Percentiles rank a stretch among this genome's conserved stretches.
These are phyloP conservation scores for Otocyon megalotis DNA, from an alignment of 2,113 vertebrate genomes.

Conservation along the genomic window DNA sequence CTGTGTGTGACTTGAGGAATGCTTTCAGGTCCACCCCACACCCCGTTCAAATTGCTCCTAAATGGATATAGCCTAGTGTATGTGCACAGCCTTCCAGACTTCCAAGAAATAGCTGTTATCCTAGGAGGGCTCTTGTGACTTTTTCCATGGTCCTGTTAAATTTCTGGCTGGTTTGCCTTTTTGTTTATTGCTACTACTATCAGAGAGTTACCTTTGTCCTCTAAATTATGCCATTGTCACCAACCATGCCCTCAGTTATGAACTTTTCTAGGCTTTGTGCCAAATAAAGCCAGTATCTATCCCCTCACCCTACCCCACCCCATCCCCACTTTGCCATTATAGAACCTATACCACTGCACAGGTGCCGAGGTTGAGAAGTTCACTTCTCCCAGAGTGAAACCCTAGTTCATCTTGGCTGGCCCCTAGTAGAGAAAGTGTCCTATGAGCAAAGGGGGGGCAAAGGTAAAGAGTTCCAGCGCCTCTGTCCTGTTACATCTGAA, in stretches of 20 bases:
- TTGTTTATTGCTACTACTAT: background rate
- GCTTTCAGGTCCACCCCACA: background rate
- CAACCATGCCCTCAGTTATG: background rate
- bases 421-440: background rate
- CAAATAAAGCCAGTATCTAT: background rate
- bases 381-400: background rate
- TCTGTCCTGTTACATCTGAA: background rate
- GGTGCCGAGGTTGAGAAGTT: background rate
- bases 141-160: background rate
- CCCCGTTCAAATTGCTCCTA: background rate
- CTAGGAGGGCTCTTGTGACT: background rate
- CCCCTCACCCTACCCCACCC: background rate
- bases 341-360: background rate
- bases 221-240: background rate
- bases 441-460: background rate
- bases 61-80: background rate
- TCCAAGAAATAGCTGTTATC: background rate
- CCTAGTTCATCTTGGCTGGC: background rate
- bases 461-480: background rate
- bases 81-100: background rate
- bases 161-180: background rate
- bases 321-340: background rate
- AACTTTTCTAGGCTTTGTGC: background rate
- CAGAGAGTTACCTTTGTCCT: background rate
- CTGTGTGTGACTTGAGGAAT: background rate